These are phyloP conservation scores for Lithophane semibrunnea DNA, from an alignment of 2,888 invertebrate species.

Conservation along the genomic window DNA sequence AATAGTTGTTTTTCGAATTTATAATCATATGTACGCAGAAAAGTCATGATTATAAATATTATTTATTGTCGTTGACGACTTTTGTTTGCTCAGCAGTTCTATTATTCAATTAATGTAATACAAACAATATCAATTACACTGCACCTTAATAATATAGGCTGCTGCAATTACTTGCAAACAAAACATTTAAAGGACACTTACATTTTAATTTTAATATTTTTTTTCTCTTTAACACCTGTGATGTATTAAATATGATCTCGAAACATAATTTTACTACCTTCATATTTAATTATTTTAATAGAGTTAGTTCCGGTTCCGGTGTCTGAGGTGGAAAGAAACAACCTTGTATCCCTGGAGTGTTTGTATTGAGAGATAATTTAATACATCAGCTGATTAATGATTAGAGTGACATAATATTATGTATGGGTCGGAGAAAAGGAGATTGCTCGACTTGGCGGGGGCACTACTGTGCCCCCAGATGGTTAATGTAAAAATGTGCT, in stretches of 20 bases:
- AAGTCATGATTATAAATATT: too few species aligned
- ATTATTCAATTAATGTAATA: slow-evolving; percentile 28
- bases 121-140: slow-evolving; percentile 18
- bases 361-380: slow-evolving; percentile 86
- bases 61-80: slow-evolving; percentile 9
- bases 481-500: slow-evolving; percentile 61
- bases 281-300: slow-evolving; percentile 87
- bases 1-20: neutral
- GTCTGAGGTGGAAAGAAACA: slow-evolving; percentile 67
- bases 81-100: slow-evolving; percentile 19
- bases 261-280: slow-evolving; percentile 90
- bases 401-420: slow-evolving; percentile 58
- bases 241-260: slow-evolving; percentile 93
- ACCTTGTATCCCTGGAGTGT: slow-evolving; percentile 80
- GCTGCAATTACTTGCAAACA: slow-evolving; percentile 35
- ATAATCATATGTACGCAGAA: neutral
- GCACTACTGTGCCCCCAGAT: neutral
- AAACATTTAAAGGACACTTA: slow-evolving; percentile 66
- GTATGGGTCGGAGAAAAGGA: slow-evolving; percentile 55
- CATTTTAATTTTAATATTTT: slow-evolving; percentile 72
- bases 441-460: neutral
- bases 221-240: slow-evolving; percentile 91
- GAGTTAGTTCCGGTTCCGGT: slow-evolving; percentile 80
- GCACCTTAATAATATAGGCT: slow-evolving; percentile 14
- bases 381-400: slow-evolving; percentile 84